Conservation (phyloP, 2,113 vertebrate genomes). For the Mus musculus region DNA sequence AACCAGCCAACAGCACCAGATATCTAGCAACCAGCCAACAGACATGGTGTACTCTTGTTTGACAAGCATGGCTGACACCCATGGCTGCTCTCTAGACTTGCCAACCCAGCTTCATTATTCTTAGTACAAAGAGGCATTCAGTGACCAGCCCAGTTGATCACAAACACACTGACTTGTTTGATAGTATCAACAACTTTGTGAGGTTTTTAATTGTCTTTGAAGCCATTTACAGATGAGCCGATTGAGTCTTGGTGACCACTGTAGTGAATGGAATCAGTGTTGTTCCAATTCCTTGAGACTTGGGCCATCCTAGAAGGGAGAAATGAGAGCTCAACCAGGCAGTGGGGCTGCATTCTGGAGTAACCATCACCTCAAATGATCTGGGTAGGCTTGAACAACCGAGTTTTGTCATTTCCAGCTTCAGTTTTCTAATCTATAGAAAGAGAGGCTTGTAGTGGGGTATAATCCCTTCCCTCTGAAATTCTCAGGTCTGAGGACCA, state of each 20-base stretch:
- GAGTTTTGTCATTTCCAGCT: not conserved
- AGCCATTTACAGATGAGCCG: not conserved
- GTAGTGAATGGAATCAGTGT: not conserved
- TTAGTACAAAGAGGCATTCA: not conserved
- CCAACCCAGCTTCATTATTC: not conserved
- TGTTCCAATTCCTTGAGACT: not conserved
- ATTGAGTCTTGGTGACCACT: not conserved
- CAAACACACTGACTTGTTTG: not conserved
- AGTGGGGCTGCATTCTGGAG: not conserved
- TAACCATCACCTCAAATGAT: not conserved
- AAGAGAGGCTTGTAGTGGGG: not conserved
- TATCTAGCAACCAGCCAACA: not conserved
- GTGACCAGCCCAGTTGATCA: not conserved
- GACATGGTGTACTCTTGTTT: not conserved
- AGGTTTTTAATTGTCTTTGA: not conserved
- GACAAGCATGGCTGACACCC: not conserved
- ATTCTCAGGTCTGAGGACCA: not conserved
- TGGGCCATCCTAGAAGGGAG: not conserved
- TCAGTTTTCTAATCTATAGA: not conserved
- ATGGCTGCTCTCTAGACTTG: not conserved
- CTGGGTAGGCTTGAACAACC: not conserved
- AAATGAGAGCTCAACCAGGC: not conserved
- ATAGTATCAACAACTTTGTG: not conserved
- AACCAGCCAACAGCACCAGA: accelerated
- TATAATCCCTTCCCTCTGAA: not conserved